Percentiles rank a stretch among this genome's conserved stretches.
Conservation (phyloP, 2,113 vertebrate genomes). For the Coregonus clupeaformis region DNA sequence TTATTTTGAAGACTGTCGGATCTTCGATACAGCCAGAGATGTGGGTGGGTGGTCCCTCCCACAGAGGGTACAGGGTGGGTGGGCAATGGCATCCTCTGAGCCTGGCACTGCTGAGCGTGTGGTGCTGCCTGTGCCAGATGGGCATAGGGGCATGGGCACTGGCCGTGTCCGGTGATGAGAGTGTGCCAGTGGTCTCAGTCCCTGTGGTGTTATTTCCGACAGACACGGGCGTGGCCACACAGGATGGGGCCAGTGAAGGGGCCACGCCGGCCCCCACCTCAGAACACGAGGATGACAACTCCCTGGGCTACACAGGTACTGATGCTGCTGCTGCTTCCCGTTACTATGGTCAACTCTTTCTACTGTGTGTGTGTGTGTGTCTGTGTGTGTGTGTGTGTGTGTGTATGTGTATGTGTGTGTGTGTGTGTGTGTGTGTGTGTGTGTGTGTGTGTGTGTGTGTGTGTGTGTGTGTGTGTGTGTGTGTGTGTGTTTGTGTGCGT, state of each 20-base stretch:
- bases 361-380: neutral
- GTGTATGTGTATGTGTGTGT: too few relatives aligned
- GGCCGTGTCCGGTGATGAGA: slow-evolving; percentile 60
- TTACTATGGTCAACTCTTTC: neutral
- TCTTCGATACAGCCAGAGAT: slow-evolving; percentile 32
- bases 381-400: neutral
- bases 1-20: neutral
- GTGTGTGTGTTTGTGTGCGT: too few relatives aligned
- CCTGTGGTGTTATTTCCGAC: slow-evolving; percentile 96
- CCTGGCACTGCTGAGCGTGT: slow-evolving; percentile 70
- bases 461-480: too few relatives aligned
- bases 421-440: too few relatives aligned
- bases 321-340: slow-evolving; percentile 20
- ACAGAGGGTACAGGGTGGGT: neutral
- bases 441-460: too few relatives aligned
- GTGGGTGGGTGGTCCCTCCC: slow-evolving; percentile 26
- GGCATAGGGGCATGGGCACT: slow-evolving; percentile 74
- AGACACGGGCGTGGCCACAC: slow-evolving; percentile 82
- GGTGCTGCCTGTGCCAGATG: slow-evolving; percentile 76
- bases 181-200: slow-evolving; percentile 77
- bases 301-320: slow-evolving; percentile 98
- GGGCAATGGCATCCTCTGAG: slow-evolving; percentile 40
- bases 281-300: slow-evolving; percentile 91
- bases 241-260: slow-evolving; percentile 81
- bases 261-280: slow-evolving; percentile 86